Evolutionary conservation across 2,113 vertebrate genomes (phyloP).

Genomic region (Tetraodon nigroviridis): DNA sequence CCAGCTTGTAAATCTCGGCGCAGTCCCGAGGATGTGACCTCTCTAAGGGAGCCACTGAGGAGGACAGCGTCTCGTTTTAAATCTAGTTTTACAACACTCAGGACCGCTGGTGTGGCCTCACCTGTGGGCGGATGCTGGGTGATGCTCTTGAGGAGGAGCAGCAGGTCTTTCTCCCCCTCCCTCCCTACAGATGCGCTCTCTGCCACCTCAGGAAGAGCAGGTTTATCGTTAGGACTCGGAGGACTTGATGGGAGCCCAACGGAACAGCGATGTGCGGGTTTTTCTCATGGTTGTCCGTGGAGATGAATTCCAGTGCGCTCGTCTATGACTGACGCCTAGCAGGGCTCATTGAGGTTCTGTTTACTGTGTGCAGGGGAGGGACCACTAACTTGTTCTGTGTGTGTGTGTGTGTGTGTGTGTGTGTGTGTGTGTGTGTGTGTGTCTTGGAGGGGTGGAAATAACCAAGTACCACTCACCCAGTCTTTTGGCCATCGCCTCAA

Average conservation of each 20-base stretch:
- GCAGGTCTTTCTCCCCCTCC: constrained; percentile 72
- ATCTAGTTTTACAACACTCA: background rate
- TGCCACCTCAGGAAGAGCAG: constrained; percentile 43
- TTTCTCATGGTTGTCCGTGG: constrained; percentile 30
- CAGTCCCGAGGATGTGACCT: constrained; percentile 75
- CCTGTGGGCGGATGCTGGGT: constrained; percentile 69
- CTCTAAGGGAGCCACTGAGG: constrained; percentile 61
- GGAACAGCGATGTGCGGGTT: background rate
- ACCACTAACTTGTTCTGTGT: constrained; percentile 15
- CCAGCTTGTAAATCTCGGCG: constrained; percentile 76
- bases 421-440: constrained; percentile 7
- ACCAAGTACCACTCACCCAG: constrained; percentile 61
- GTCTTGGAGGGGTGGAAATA: constrained; percentile 33
- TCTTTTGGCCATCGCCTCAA: constrained; percentile 70
- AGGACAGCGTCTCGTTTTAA: constrained; percentile 32
- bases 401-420: constrained; percentile 3
- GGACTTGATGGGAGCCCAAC: no score
- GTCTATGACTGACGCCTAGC: constrained; percentile 62
- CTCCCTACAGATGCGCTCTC: constrained; percentile 68
- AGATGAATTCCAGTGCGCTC: constrained; percentile 65
- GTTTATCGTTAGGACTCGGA: constrained; percentile 15
- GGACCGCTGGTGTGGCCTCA: constrained; percentile 12
- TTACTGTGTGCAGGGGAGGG: constrained; percentile 47
- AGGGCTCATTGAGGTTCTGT: constrained; percentile 50
- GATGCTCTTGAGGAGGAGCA: constrained; percentile 74